Conservation (phyloP, 2,888 invertebrate species). For the Piscicola geometra region DNA sequence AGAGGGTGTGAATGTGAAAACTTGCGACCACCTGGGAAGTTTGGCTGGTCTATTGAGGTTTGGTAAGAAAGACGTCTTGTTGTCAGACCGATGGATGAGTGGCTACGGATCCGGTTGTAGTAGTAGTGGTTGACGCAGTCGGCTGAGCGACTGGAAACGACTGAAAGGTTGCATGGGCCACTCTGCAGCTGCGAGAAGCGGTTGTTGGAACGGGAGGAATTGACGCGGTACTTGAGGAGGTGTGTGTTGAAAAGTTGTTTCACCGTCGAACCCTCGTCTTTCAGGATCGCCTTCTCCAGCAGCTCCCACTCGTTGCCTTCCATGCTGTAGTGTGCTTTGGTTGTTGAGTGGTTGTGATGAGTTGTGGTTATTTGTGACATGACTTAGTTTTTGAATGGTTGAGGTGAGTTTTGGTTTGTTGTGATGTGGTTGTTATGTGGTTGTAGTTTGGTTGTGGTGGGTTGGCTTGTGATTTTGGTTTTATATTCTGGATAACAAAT, state of each 20-base stretch:
- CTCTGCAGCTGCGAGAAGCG: not conserved
- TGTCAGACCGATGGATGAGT: slow-evolving; percentile 36
- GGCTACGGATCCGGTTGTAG: slow-evolving; percentile 35
- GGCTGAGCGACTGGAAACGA: slow-evolving; percentile 23
- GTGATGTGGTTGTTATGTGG: too few relatives aligned
- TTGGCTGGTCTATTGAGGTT: slow-evolving; percentile 26
- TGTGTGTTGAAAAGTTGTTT: slow-evolving; percentile 12
- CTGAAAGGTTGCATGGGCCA: slow-evolving; percentile 16
- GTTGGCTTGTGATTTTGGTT: too few relatives aligned
- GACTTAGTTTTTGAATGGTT: too few relatives aligned
- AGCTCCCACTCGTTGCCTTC: slow-evolving; percentile 16
- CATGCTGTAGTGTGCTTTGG: not conserved
- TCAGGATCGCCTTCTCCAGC: slow-evolving; percentile 30
- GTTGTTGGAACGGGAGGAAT: not conserved
- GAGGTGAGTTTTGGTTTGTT: too few relatives aligned
- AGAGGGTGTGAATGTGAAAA: slow-evolving; percentile 35
- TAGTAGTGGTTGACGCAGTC: slow-evolving; percentile 33
- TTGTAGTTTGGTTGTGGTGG: too few relatives aligned
- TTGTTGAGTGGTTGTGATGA: too few relatives aligned
- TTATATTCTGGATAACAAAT: too few relatives aligned
- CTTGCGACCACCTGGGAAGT: slow-evolving; percentile 32
- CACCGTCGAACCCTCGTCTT: slow-evolving; percentile 18
- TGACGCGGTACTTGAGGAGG: slow-evolving; percentile 19
- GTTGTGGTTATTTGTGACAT: too few relatives aligned
- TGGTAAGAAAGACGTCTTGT: slow-evolving; percentile 22